These are phyloP conservation scores for Mustela erminea DNA, from an alignment of 2,797 vertebrate genomes.

Conservation along the genomic window DNA sequence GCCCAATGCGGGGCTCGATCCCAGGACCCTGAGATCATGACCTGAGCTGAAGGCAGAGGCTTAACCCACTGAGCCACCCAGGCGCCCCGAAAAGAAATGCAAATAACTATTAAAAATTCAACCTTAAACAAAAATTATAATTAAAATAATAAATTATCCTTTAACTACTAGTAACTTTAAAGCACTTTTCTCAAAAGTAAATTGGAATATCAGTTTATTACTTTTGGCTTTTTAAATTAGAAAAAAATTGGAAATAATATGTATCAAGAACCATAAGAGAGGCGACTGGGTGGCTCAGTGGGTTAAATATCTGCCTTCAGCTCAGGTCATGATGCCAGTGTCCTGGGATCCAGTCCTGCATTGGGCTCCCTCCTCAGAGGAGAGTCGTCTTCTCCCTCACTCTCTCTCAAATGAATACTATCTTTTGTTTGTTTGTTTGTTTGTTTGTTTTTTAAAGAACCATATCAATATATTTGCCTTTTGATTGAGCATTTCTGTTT, in stretches of 20 bases:
- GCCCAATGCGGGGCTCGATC: too few relatives aligned
- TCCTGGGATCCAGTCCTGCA: background rate
- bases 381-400: background rate
- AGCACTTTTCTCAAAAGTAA: background rate
- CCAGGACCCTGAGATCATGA: too few relatives aligned
- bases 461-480: slow-evolving; percentile 11
- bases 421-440: too few relatives aligned
- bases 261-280: background rate
- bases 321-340: too few relatives aligned
- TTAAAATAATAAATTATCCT: background rate
- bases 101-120: background rate
- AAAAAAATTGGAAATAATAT: background rate
- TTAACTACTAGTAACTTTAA: slow-evolving; percentile 18
- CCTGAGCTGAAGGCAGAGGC: too few relatives aligned
- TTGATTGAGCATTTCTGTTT: slow-evolving; percentile 37
- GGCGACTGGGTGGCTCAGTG: background rate
- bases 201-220: background rate
- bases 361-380: background rate
- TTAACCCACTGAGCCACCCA: too few relatives aligned
- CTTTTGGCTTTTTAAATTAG: background rate
- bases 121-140: slow-evolving; percentile 21
- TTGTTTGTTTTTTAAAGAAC: background rate
- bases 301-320: background rate
- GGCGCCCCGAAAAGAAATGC: background rate
- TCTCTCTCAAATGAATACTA: background rate